Evolutionary conservation across 2,113 vertebrate species (phyloP), one percentile per base, ranked within the genome.

Genomic region (Machaerirhynchus nigripectus): DNA sequence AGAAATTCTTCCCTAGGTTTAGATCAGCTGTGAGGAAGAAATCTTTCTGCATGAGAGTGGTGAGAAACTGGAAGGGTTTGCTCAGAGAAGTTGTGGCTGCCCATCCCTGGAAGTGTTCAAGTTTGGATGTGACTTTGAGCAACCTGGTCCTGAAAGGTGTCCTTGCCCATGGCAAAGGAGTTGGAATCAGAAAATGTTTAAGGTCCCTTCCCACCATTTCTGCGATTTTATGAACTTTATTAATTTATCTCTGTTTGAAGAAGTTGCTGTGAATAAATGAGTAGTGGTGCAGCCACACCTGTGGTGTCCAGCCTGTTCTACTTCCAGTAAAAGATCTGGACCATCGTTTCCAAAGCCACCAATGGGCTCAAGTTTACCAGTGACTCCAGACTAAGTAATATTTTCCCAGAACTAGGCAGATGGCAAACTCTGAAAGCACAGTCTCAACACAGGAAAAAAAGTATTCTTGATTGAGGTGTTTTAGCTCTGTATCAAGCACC

Each of bases 311-410:
- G 10, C 22, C 15, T 0, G 0, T 50, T 87, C 50, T 77, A 23
- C 26, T 93, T 67, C 20, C 55, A 55, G 10, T 30, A 47, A 46
- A 53, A 67, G 23, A 70, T 28, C 17, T 23, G 11, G 60, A 35
- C 10, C 11, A 7, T 15, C 42, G 12, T 74, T 86, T 65, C 55
- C 42, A 82, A 91, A 91, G 59, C 17, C 37, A 40, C 7, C 6
- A 40, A 10, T 3, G 22, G 61, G 7, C 35, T 87, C 7, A 70
- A 63, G 10, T 11, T 19, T 11, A 44, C 7, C 19, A 52, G 8
- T 2, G 7, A 46, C 9, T 67, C 22, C 8, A 20, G 57, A 17
- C 19, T 17, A 74, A 87, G 46, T 26, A 0, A 0, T 14, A 3
- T 87, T 57, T 91, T 85, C 39, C 39, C 11, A 52, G 26, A 15